A percentile compares a stretch with the other conserved stretches of the same genome.
These are phyloP conservation scores for Coecobrya sp. DNA, from an alignment of 2,888 invertebrate genomes.

Conservation along the genomic window DNA sequence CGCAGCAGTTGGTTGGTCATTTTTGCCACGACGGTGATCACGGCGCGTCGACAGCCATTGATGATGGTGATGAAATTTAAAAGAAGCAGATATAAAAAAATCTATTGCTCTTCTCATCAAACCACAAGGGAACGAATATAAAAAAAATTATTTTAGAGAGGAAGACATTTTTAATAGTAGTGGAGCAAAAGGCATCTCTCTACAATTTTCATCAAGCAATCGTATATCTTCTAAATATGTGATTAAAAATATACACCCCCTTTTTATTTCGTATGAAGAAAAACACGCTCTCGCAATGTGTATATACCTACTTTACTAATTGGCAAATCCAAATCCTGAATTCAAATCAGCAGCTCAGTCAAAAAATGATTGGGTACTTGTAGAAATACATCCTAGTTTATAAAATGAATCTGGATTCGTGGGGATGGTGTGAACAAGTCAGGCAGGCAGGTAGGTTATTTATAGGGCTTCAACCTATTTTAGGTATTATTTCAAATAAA, in stretches of 20 bases:
- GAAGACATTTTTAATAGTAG: too few relatives aligned
- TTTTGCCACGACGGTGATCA: conserved; percentile 15
- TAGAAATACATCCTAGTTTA: too few relatives aligned
- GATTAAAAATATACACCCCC: too few relatives aligned
- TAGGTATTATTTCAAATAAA: not conserved
- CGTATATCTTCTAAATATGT: too few relatives aligned
- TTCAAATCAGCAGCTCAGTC: too few relatives aligned
- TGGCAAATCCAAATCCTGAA: not conserved
- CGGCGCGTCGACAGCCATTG: conserved; percentile 1
- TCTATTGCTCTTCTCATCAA: not conserved
- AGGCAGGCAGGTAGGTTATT: not conserved
- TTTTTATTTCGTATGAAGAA: too few relatives aligned
- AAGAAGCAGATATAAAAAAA: not conserved
- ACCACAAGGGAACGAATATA: not conserved
- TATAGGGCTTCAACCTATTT: not conserved
- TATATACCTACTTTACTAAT: not conserved
- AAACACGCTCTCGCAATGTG: too few relatives aligned
- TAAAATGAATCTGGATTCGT: too few relatives aligned
- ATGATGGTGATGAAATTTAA: conserved; percentile 37
- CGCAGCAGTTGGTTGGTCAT: conserved; percentile 50
- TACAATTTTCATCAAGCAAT: too few relatives aligned
- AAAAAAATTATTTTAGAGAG: too few relatives aligned
- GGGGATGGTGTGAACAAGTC: not conserved
- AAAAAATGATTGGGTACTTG: too few relatives aligned
- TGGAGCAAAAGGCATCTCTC: too few relatives aligned